Conservation (phyloP, 2,888 invertebrate species). For the Allygus modestus region DNA sequence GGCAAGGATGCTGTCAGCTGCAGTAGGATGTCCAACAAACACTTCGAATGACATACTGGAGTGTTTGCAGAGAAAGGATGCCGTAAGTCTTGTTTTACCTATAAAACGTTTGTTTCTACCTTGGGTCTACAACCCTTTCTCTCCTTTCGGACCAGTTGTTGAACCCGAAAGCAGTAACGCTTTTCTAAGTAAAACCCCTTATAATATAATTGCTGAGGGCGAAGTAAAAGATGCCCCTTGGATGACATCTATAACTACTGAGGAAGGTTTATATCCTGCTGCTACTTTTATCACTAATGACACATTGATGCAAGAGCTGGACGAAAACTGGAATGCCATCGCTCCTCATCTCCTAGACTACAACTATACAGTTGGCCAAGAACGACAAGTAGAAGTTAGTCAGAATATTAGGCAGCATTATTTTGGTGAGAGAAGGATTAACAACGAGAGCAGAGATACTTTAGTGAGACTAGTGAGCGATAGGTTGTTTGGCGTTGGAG, state of each 20-base stretch:
- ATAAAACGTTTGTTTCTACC: constrained; percentile 76
- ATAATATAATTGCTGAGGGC: constrained; percentile 79
- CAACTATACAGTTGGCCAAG: constrained; percentile 68
- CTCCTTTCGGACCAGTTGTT: constrained; percentile 84
- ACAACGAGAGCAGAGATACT: too few species aligned
- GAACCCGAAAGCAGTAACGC: constrained; percentile 76
- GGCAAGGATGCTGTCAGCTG: constrained; percentile 74
- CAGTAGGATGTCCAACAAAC: constrained; percentile 80
- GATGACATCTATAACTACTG: constrained; percentile 81
- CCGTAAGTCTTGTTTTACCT: constrained; percentile 81
- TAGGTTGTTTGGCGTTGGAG: constrained; percentile 31
- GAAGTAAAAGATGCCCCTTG: constrained; percentile 82
- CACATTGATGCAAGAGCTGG: constrained; percentile 41
- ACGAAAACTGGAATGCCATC: constrained; percentile 68
- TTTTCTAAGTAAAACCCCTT: constrained; percentile 83
- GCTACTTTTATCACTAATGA: constrained; percentile 73
- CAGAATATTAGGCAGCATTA: constrained; percentile 68
- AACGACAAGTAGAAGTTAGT: constrained; percentile 64
- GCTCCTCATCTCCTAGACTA: constrained; percentile 71
- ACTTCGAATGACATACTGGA: constrained; percentile 74
- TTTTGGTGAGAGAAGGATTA: constrained; percentile 60
- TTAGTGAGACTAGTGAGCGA: too few species aligned
- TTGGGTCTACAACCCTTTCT: constrained; percentile 75
- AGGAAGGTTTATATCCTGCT: constrained; percentile 87
- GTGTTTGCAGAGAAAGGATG: constrained; percentile 73